Base-by-base conservation (phyloP, 2,113 vertebrate genomes). In the Psilopsiagon aurifrons region DNA sequence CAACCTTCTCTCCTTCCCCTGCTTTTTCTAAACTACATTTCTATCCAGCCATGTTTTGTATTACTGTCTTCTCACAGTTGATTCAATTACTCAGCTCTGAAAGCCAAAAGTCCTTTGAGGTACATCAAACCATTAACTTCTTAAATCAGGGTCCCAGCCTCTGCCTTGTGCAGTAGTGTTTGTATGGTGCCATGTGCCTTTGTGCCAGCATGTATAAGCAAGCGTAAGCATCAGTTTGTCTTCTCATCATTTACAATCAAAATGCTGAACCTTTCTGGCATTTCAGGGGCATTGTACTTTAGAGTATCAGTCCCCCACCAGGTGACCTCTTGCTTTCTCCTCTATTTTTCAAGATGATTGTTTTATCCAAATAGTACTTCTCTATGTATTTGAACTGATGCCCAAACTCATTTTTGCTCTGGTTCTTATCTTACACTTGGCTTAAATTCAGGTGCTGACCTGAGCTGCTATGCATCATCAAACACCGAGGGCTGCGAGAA, bases 401-500 rank as follows among this genome's bases (percentile, higher is more conserved):
- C 16, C 37, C 2, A 0, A 73, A 41, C 11, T 9, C 41, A 17
- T 64, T 74, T 86, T 90, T 68, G 13, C 33, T 79, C 33, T 24
- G 5, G 29, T 86, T 15, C 49, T 83, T 71, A 35, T 35, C 35
- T 78, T 44, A 17, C 3, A 23, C 0, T 0, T 47, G 10, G 17
- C 54, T 90, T 86, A 80, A 86, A 74, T 43, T 28, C 55, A 62
- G 28, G 9, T 63, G 49, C 63, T 90, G 75, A 49, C 41, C 54
- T 59, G 18, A 49, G 17, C n/a, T 88, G 17, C 29, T 73, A 4
- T 1, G 3, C 12, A 76, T 59, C 23, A 75, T 46, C 59, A 83
- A 59, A 62, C 8, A 7, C 9, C 0, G 1, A 43, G 9, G 27
- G 24, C 64, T 59, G 31, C 0, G 0, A 70, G 23, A 77, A 20